phyloP scores from a whole-genome alignment of 2,888 invertebrate species.

The Aphelenchoides bicaudatus region DNA sequence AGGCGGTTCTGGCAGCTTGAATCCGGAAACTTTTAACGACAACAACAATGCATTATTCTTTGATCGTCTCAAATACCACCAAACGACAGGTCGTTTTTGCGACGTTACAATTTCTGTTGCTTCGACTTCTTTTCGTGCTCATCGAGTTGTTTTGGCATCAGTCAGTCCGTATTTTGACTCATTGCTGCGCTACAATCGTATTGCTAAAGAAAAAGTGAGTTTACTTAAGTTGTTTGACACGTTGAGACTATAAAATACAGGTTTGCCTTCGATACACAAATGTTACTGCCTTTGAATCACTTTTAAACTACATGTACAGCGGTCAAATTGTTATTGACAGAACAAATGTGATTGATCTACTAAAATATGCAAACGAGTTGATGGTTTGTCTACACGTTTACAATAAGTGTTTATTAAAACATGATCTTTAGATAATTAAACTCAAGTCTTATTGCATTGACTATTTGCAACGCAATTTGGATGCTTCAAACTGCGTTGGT shows the following conservation, averaged over 20 bases:
- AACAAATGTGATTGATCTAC: slow-evolving; percentile 68
- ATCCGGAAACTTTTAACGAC: slow-evolving; percentile 62
- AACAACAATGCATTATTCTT: slow-evolving; percentile 62
- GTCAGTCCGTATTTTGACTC: slow-evolving; percentile 71
- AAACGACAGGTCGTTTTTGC: slow-evolving; percentile 65
- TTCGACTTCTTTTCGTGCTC: slow-evolving; percentile 67
- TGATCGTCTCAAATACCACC: slow-evolving; percentile 64
- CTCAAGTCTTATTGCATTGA: slow-evolving; percentile 70
- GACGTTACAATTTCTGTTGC: slow-evolving; percentile 66
- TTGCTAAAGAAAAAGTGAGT: slow-evolving; percentile 59
- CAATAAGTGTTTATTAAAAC: too few relatives aligned
- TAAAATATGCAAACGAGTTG: slow-evolving; percentile 69
- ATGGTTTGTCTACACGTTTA: slow-evolving; percentile 62
- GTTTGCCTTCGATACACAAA: slow-evolving; percentile 67
- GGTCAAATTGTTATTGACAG: slow-evolving; percentile 68
- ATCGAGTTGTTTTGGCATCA: slow-evolving; percentile 69
- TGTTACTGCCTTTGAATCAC: slow-evolving; percentile 67
- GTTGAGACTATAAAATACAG: slow-evolving; percentile 54
- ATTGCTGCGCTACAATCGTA: slow-evolving; percentile 65
- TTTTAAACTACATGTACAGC: slow-evolving; percentile 71
- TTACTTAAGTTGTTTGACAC: neutral
- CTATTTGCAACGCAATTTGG: slow-evolving; percentile 68
- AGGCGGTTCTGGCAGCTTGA: slow-evolving; percentile 60
- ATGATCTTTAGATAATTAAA: slow-evolving; percentile 48
- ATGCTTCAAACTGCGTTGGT: slow-evolving; percentile 68